Base-by-base conservation (phyloP, 1,140 invertebrate genomes). In the Drosophila novamexicana region DNA sequence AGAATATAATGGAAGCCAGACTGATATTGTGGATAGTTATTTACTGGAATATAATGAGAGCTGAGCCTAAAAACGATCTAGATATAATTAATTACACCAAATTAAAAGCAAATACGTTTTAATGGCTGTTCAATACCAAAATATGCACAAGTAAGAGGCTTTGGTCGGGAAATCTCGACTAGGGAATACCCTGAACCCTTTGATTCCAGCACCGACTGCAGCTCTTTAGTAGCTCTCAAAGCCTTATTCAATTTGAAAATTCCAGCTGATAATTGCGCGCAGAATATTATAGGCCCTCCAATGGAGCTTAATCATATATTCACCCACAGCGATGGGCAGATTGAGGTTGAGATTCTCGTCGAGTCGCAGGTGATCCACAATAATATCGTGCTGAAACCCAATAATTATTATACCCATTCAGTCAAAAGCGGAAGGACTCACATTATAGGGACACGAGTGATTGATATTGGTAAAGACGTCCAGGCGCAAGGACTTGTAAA, bases 391-490 rank as follows among this genome's bases (percentile, higher is more conserved):
- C 71, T 77, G 14, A 3, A 29, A 29, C 5, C 22, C 6, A 39
- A n/a, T 10, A 8, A 54, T 14, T 12, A 1, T 16, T 22, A 39
- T n/a, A 36, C 42, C 9, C 5, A 22, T 49, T 18, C 8, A 5
- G 4, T 4, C 5, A 10, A 9, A 1, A 29, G 0, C 9, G 39
- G 10, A 12, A 9, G 7, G 10, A 68, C 75, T 65, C 10, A 77
- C 75, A 44, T 69, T 34, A 22, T 36, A 70, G 18, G 75, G 75
- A 52, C 75, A 78, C 1, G 37, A 54, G 18, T 78, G 75, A 66
- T 78, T 78, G 1, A 78, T 49, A 34, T 78, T 75, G 6, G 53
- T 49, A 16, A 49, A 66, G 7, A 3, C 39, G 0, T 37, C 18
- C 1, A 70, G 5, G 0, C 45, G 32, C 8, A 75, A 6, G 0